Percentiles rank a stretch among this genome's conserved stretches.
These are phyloP conservation scores for Mustela lutreola DNA, from an alignment of 2,113 vertebrate species.

Conservation along the genomic window DNA sequence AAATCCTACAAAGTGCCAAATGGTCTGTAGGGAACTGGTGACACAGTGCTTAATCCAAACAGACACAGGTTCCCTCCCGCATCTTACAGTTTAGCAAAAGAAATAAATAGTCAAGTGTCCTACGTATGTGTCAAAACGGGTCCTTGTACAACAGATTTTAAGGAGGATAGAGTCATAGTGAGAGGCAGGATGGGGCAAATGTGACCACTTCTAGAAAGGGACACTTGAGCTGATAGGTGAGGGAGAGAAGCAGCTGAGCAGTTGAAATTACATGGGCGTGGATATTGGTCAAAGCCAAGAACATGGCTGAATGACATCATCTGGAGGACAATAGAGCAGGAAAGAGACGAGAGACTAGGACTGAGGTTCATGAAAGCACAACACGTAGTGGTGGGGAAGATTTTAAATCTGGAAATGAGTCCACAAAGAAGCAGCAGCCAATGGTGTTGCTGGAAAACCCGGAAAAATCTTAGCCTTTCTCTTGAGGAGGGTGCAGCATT, in stretches of 20 bases:
- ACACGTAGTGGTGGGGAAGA: background rate
- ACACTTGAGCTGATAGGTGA: background rate
- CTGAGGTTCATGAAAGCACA: background rate
- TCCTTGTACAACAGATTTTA: background rate
- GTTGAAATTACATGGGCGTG: background rate
- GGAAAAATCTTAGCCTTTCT: background rate
- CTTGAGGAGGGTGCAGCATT: background rate
- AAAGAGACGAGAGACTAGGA: background rate
- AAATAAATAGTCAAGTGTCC: background rate
- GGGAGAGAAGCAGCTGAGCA: background rate
- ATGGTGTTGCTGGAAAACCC: background rate
- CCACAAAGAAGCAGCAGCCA: background rate
- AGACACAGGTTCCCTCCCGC: background rate
- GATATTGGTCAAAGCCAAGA: background rate
- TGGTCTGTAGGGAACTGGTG: background rate
- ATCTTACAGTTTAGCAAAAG: background rate
- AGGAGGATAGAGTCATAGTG: background rate
- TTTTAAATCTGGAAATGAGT: background rate
- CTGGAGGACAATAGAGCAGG: no score
- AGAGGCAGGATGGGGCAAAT: background rate
- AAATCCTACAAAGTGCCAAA: background rate
- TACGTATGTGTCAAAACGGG: background rate
- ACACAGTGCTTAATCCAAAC: background rate
- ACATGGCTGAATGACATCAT: background rate
- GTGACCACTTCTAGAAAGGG: background rate